Percentiles rank a stretch among this genome's conserved stretches.
Evolutionary conservation across 2,797 vertebrate genomes (phyloP).

Genomic region (Syncerus caffer): DNA sequence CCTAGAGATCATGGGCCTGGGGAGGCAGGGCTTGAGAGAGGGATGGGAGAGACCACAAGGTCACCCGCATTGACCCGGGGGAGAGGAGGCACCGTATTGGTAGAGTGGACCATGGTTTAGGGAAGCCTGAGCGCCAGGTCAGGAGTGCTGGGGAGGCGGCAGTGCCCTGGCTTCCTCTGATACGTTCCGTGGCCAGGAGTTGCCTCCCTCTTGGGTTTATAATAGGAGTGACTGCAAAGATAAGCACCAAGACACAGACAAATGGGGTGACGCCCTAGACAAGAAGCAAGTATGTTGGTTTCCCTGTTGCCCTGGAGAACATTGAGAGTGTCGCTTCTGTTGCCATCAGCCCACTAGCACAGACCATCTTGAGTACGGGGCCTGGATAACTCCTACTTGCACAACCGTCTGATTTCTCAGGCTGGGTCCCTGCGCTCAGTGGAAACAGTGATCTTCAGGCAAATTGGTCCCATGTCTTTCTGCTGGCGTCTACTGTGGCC

Average conservation of each 20-base stretch:
- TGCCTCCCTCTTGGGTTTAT: background rate
- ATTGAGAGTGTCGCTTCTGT: background rate
- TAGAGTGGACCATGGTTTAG: background rate
- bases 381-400: background rate
- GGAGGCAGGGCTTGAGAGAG: accelerated
- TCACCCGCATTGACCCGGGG: background rate
- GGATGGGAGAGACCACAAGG: background rate
- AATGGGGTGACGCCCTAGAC: background rate
- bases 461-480: background rate
- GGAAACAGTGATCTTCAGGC: background rate
- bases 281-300: background rate
- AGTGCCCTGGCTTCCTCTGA: background rate
- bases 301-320: background rate
- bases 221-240: background rate
- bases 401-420: background rate
- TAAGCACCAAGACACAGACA: background rate
- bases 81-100: background rate
- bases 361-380: background rate
- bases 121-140: background rate
- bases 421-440: background rate
- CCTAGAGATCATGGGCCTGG: background rate
- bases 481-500: background rate
- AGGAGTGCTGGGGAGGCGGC: background rate
- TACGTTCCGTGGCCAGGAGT: background rate
- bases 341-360: background rate